Evolutionary conservation across 2,797 vertebrate species (phyloP).

Genomic region (Anas georgica): DNA sequence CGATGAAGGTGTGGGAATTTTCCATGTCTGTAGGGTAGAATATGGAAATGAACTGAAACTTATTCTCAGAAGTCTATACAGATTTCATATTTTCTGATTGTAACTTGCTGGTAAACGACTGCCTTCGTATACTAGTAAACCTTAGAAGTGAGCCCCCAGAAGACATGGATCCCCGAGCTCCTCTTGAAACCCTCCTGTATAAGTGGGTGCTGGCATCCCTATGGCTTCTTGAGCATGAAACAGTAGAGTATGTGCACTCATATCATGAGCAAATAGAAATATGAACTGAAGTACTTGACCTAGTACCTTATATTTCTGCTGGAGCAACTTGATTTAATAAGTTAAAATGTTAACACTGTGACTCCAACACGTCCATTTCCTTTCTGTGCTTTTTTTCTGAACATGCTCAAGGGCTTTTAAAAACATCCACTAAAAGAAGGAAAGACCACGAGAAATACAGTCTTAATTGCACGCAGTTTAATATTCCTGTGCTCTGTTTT

Average conservation of each 20-base stretch:
- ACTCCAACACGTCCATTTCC: neutral
- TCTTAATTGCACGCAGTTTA: neutral
- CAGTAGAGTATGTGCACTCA: rapidly evolving
- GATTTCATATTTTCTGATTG: neutral
- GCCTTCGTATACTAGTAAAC: neutral
- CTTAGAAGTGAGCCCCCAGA: neutral
- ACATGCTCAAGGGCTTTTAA: neutral
- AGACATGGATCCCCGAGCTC: neutral
- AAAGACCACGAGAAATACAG: neutral
- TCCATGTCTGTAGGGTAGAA: neutral
- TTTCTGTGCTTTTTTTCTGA: neutral
- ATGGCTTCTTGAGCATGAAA: neutral
- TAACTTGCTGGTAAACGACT: neutral
- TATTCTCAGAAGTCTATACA: neutral
- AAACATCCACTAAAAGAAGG: neutral
- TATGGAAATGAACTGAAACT: neutral
- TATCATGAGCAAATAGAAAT: neutral
- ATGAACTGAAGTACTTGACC: slow-evolving; percentile 2
- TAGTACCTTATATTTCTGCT: slow-evolving; percentile 19
- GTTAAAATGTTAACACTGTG: slow-evolving; percentile 42
- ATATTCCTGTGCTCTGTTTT: slow-evolving; percentile 67
- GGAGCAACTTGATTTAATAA: slow-evolving; percentile 36
- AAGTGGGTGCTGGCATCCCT: neutral
- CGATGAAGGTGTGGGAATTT: neutral
- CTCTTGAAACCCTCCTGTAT: neutral